phyloP scores from a whole-genome alignment of 2,797 vertebrate genomes.

The Parotocinclus haroldoi region DNA sequence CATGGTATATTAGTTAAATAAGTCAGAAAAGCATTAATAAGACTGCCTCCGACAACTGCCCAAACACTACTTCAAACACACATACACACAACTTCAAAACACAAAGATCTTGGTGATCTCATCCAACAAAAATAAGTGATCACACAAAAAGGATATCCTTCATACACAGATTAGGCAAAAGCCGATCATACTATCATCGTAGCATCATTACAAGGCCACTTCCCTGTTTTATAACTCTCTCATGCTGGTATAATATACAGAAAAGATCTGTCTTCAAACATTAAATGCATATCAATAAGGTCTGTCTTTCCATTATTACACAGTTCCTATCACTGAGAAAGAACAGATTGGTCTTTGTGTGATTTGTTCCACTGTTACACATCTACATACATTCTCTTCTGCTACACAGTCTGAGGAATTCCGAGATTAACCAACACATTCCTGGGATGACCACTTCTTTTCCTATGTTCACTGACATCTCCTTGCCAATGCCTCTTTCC shows the following conservation, averaged over 20 bases:
- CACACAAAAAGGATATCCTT: slow-evolving; percentile 65
- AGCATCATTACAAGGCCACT: slow-evolving; percentile 13
- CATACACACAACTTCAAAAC: slow-evolving; percentile 7
- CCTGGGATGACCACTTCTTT: slow-evolving; percentile 42
- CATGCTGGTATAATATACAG: neutral
- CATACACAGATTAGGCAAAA: slow-evolving; percentile 31
- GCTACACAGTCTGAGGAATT: slow-evolving; percentile 65
- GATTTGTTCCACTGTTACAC: slow-evolving; percentile 27
- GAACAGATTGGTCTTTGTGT: too few species aligned
- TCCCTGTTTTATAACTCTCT: neutral
- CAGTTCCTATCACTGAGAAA: too few species aligned
- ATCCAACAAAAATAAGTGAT: slow-evolving; percentile 39
- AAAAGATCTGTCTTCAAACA: neutral
- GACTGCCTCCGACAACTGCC: slow-evolving; percentile 41
- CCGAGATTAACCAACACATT: slow-evolving; percentile 66
- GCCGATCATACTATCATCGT: neutral
- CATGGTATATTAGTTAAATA: slow-evolving; percentile 45
- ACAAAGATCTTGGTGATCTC: slow-evolving; percentile 37
- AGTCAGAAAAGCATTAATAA: slow-evolving; percentile 44
- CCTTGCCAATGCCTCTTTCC: slow-evolving; percentile 11
- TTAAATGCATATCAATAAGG: neutral
- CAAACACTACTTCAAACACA: slow-evolving; percentile 13
- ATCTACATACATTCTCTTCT: slow-evolving; percentile 32
- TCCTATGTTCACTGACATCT: slow-evolving; percentile 29
- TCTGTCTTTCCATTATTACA: neutral